Conservation (phyloP, 2,888 invertebrate genomes). For the Meteorus colon region DNA sequence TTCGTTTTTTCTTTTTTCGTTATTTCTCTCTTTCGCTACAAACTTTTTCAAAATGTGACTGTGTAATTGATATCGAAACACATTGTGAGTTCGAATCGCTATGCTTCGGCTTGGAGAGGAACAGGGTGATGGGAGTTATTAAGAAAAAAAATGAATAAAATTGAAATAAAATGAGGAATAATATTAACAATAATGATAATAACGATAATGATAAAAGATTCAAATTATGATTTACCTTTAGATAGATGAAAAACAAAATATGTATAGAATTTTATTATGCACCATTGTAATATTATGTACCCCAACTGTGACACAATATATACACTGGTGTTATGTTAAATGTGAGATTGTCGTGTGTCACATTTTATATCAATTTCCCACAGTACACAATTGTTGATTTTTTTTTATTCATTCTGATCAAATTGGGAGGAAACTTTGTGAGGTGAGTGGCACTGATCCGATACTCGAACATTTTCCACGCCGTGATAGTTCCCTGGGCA, state of each 20-base stretch:
- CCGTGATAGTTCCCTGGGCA: no score
- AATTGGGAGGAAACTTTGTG: background rate
- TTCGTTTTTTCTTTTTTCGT: conserved; percentile 16
- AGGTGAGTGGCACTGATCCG: background rate
- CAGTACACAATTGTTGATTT: conserved; percentile 1
- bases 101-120: conserved; percentile 63
- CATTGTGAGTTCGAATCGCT: conserved; percentile 5
- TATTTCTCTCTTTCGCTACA: conserved; percentile 9
- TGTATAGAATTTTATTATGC: conserved; percentile 73
- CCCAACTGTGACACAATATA: conserved; percentile 71
- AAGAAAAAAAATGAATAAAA: conserved; percentile 43
- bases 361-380: conserved; percentile 45
- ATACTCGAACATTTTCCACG: no score
- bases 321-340: conserved; percentile 74
- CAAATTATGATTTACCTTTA: conserved; percentile 69
- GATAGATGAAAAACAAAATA: conserved; percentile 68
- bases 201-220: conserved; percentile 51
- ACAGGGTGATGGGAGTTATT: conserved; percentile 63
- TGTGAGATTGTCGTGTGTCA: conserved; percentile 65
- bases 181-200: conserved; percentile 1
- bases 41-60: background rate
- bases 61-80: background rate
- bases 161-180: conserved; percentile 26
- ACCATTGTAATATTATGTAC: conserved; percentile 73
- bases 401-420: background rate